Conservation (phyloP, 2,888 invertebrate genomes). For the Acleris sparsana region DNA sequence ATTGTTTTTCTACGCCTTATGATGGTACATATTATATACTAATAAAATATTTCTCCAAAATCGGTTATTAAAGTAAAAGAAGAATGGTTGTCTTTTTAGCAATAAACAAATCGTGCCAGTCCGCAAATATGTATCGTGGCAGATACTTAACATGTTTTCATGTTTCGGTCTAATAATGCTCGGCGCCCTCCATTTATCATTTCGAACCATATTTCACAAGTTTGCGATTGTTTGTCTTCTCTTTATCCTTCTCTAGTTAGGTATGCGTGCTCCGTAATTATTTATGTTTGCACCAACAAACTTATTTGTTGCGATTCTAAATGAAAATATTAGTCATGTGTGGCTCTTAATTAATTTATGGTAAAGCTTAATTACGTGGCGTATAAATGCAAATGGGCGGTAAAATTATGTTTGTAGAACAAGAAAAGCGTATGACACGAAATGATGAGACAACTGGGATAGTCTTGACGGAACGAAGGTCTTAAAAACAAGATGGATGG, state of each 20-base stretch:
- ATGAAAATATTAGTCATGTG: constrained; percentile 10
- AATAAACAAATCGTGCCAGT: constrained; percentile 36
- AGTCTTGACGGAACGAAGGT: constrained; percentile 20
- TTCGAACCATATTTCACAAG: constrained; percentile 59
- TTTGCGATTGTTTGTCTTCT: constrained; percentile 48
- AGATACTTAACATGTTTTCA: constrained; percentile 46
- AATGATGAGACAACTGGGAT: constrained; percentile 21
- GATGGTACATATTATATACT: too few species aligned
- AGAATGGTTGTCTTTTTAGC: constrained; percentile 14
- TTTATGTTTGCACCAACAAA: constrained; percentile 24
- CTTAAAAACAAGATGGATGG: constrained; percentile 34
- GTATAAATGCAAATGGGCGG: neutral
- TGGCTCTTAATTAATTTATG: constrained; percentile 17
- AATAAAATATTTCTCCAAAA: neutral
- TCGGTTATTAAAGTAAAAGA: constrained; percentile 38
- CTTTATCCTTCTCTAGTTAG: constrained; percentile 35
- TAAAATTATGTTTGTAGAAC: constrained; percentile 8
- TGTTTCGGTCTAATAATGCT: constrained; percentile 53
- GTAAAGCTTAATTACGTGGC: constrained; percentile 16
- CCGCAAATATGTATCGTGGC: constrained; percentile 46
- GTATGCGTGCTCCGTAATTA: constrained; percentile 31
- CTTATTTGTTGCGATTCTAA: constrained; percentile 22
- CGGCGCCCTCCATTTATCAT: constrained; percentile 58
- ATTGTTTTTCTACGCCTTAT: too few species aligned
- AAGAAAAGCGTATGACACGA: constrained; percentile 4